Conservation (phyloP, 23 tunicate genomes). For the Halocynthia roretzi region DNA sequence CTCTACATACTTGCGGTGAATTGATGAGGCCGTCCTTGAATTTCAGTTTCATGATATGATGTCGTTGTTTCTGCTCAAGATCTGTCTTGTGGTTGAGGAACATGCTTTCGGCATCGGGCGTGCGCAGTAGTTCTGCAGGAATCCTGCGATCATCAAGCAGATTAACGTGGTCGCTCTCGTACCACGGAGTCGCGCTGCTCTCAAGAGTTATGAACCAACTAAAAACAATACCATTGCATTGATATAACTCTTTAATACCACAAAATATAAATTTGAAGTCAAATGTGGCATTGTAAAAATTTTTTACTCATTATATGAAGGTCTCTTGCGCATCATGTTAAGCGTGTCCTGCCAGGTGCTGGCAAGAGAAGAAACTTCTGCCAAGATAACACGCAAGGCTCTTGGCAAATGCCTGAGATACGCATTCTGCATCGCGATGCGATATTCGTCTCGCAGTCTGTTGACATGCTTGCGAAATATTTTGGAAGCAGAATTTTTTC, state of each 20-base stretch:
- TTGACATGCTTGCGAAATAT: conserved; percentile 85
- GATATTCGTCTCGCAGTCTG: conserved; percentile 48
- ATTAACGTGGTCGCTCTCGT: conserved; percentile 63
- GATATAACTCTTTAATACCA: not conserved
- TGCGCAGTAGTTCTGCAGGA: conserved; percentile 59
- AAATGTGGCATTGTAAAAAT: not conserved
- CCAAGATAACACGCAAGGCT: conserved; percentile 54
- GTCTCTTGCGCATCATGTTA: conserved; percentile 13
- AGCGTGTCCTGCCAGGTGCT: conserved; percentile 76
- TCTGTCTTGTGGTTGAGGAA: conserved; percentile 60
- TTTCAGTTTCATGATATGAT: conserved; percentile 33
- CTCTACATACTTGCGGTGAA: conserved; percentile 40
- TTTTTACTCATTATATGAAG: conserved; percentile 37
- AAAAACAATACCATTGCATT: not conserved
- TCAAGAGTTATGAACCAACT: conserved; percentile 34
- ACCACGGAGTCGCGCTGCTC: conserved; percentile 56
- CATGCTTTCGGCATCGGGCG: conserved; percentile 62
- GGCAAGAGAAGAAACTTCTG: conserved; percentile 40
- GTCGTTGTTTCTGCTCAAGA: conserved; percentile 50
- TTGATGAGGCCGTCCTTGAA: conserved; percentile 57
- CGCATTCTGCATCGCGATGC: conserved; percentile 38
- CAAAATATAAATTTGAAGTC: not conserved
- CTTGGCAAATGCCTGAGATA: conserved; percentile 54
- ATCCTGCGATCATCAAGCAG: conserved; percentile 82
- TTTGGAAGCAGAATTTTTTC: conserved; percentile 88